Evolutionary conservation across 2,888 invertebrate species (phyloP).

Genomic region (Busseola fusca): DNA sequence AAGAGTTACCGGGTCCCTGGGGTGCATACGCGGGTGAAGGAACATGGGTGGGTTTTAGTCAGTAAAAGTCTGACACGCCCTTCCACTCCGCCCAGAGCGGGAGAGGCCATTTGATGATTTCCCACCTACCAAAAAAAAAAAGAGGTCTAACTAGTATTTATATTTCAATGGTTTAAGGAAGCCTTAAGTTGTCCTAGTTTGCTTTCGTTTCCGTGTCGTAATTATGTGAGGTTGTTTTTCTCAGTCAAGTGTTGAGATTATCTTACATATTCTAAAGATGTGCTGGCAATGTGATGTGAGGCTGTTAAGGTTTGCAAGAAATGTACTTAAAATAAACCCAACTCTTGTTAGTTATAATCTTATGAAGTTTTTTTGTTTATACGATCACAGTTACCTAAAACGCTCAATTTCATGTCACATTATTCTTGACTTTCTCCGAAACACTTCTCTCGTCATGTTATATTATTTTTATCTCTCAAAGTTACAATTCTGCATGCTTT

Average conservation of each 20-base stretch:
- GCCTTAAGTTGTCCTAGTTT: constrained; percentile 19
- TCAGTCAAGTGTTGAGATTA: background rate
- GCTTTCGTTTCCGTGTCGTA: background rate
- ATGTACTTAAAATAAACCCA: background rate
- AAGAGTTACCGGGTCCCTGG: too few relatives aligned
- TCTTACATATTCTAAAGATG: background rate
- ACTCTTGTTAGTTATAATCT: background rate
- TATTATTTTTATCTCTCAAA: background rate
- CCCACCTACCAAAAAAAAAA: too few relatives aligned
- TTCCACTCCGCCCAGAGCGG: too few relatives aligned
- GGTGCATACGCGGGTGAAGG: too few relatives aligned
- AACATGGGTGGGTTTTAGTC: too few relatives aligned
- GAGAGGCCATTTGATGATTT: too few relatives aligned
- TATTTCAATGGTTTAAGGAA: constrained; percentile 23
- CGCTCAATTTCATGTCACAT: background rate
- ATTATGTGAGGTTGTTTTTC: constrained; percentile 14
- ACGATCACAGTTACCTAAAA: background rate
- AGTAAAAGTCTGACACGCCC: too few relatives aligned
- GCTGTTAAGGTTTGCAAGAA: background rate
- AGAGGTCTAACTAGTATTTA: constrained; percentile 19
- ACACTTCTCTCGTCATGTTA: background rate
- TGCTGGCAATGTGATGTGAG: background rate
- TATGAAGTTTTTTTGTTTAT: background rate
- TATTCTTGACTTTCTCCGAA: background rate
- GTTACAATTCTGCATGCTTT: background rate